Evolutionary conservation across 1,140 invertebrate genomes (phyloP).

Genomic region (Drosophila grimshawi): DNA sequence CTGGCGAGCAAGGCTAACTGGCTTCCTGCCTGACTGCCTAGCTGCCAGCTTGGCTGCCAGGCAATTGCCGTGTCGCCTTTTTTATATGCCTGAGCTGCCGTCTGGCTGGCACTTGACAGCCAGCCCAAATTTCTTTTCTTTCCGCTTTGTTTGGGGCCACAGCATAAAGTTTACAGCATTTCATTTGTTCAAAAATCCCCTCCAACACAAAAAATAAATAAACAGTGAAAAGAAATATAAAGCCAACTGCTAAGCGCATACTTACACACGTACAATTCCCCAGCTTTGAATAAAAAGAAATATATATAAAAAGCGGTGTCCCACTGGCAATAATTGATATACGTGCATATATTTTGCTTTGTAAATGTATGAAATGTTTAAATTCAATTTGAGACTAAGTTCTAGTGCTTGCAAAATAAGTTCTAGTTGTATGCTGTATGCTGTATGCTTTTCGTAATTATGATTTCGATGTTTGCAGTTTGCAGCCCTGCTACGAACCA

Average conservation of each 20-base stretch:
- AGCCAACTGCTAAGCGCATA: constrained; percentile 29
- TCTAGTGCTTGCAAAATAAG: too few species aligned
- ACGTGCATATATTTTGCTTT: too few species aligned
- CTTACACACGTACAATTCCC: constrained; percentile 35
- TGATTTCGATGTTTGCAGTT: too few species aligned
- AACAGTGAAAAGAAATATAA: constrained; percentile 2
- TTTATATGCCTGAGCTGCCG: constrained; percentile 57
- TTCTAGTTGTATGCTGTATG: too few species aligned
- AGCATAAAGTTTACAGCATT: constrained; percentile 52
- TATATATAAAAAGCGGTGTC: background rate
- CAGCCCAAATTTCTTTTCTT: constrained; percentile 53
- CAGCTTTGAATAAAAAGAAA: constrained; percentile 2
- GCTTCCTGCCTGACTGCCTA: too few species aligned
- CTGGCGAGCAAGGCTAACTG: background rate
- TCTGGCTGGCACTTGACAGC: constrained; percentile 68
- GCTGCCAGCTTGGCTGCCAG: constrained; percentile 13
- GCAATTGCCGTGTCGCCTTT: constrained; percentile 57
- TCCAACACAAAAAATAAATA: constrained; percentile 5
- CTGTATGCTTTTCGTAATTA: too few species aligned
- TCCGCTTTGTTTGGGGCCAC: constrained; percentile 25
- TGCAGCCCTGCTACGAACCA: too few species aligned
- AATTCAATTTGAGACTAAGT: background rate
- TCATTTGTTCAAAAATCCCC: constrained; percentile 44
- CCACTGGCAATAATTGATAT: constrained; percentile 31
- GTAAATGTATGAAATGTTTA: too few species aligned